Conservation (phyloP, 2,888 invertebrate species). For the Euplagia quadripunctaria region DNA sequence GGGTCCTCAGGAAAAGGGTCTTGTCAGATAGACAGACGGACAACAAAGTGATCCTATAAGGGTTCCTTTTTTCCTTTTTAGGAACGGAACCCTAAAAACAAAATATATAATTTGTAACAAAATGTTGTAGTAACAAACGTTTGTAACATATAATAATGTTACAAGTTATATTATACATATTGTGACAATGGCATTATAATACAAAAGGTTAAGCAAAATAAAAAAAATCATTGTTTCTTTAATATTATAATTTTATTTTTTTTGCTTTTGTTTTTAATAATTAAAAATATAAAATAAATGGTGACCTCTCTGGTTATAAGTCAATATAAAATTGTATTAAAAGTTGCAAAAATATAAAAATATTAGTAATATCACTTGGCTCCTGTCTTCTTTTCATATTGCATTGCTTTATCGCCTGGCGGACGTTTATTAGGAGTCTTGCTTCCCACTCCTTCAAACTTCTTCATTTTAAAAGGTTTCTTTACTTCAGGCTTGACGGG, state of each 20-base stretch:
- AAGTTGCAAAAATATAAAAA: neutral
- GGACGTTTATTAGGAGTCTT: conserved; percentile 69
- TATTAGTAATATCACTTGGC: neutral
- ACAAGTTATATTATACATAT: neutral
- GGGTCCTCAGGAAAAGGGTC: too few relatives aligned
- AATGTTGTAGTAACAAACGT: neutral
- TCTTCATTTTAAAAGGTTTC: conserved; percentile 82
- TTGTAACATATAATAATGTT: too few relatives aligned
- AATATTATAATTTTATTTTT: neutral
- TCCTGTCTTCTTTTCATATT: conserved; percentile 53
- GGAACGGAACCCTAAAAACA: too few relatives aligned
- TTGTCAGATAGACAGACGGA: too few relatives aligned
- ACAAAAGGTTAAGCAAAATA: neutral
- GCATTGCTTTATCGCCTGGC: conserved; percentile 72
- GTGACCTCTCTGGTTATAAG: neutral
- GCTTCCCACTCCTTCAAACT: conserved; percentile 74
- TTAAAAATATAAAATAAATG: neutral
- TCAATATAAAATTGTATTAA: neutral
- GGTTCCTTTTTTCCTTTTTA: too few relatives aligned
- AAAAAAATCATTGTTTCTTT: neutral
- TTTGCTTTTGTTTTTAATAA: neutral
- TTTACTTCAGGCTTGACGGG: conserved; percentile 81
- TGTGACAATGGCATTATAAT: neutral
- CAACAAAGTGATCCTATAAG: too few relatives aligned
- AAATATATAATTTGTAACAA: neutral